These are phyloP conservation scores for Lasius fuliginosus DNA, from an alignment of 2,888 invertebrate species.

Conservation along the genomic window DNA sequence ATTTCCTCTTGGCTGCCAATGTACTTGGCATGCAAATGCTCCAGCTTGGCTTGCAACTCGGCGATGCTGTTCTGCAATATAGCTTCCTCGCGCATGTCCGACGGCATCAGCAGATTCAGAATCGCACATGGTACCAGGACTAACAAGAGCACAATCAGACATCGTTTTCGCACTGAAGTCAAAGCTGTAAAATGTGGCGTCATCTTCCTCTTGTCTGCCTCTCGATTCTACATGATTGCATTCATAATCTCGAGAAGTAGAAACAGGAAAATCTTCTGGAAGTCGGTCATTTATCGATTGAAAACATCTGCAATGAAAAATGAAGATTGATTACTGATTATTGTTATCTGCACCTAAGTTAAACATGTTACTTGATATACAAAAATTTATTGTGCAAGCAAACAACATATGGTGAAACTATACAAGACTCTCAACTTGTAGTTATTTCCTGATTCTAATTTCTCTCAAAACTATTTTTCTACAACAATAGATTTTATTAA, in stretches of 20 bases:
- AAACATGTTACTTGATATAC: background rate
- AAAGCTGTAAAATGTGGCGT: conserved; percentile 81
- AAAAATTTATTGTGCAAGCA: background rate
- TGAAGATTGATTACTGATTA: background rate
- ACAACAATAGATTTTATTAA: background rate
- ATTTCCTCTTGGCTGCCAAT: conserved; percentile 92
- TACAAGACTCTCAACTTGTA: background rate
- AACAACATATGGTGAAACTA: background rate
- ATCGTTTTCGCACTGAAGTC: conserved; percentile 80
- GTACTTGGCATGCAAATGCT: conserved; percentile 93
- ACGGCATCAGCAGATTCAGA: conserved; percentile 80
- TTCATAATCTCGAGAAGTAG: conserved; percentile 22
- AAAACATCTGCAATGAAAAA: background rate
- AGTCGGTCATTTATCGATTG: conserved; percentile 1
- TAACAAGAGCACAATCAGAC: conserved; percentile 79
- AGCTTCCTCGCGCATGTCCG: conserved; percentile 81
- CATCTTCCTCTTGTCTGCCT: conserved; percentile 70
- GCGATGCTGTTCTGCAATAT: conserved; percentile 88
- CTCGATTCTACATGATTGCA: conserved; percentile 71
- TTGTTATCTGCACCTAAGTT: background rate
- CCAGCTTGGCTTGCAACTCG: conserved; percentile 92
- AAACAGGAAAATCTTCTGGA: conserved; percentile 13
- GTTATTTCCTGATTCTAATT: background rate
- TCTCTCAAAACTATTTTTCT: too few species aligned
- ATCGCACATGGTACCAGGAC: conserved; percentile 82